Base-by-base conservation (phyloP, 2,888 invertebrate genomes). In the Lasioglossum pauxillum region DNA sequence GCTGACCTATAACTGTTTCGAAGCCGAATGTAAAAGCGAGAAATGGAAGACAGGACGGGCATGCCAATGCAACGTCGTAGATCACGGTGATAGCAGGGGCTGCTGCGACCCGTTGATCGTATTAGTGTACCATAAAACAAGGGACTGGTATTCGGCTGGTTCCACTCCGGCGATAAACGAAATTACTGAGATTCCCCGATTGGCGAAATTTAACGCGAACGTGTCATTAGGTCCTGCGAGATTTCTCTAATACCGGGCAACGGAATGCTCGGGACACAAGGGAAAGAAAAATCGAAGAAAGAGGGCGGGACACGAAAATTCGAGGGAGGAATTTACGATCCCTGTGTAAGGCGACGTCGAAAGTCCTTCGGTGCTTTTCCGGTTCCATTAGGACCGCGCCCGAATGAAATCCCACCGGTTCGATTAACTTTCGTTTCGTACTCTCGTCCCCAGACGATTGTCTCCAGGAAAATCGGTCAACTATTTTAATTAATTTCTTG, bases 171-270 rank as follows among this genome's bases (percentile, higher is more conserved):
- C 86, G 88, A 90, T 92, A 93, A 93, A 93, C 90, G 90, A 93
- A 92, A 93, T 93, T 91, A 91, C 89, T 88, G 81, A 88, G 90
- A 92, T 93, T 93, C 91, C 23, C 78, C 90, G 88, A 90, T 90
- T 89, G 89, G 85, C 87, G 86, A 89, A 69, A 89, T 90, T 91
- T 87, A 85, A 83, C 82, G 75, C 81, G 84, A 69, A 83, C 83
- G 77, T 78, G 80, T 79, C 79, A 74, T 83, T 89, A 86, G 81
- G 71, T 86, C 76, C 80, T n/a, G 72, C n/a, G 76, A 75, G 82
- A 78, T 83, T 80, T 64, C 75, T 69, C 82, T 74, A 44, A 72
- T 75, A 49, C 74, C 82, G 19, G 46, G 75, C 74, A 35, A 38
- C 74, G 86, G 83, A 84, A 88, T 78, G 67, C 72, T 14, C 49